Conservation (phyloP, 2,888 invertebrate species). For the Pristionchus maxplancki region DNA sequence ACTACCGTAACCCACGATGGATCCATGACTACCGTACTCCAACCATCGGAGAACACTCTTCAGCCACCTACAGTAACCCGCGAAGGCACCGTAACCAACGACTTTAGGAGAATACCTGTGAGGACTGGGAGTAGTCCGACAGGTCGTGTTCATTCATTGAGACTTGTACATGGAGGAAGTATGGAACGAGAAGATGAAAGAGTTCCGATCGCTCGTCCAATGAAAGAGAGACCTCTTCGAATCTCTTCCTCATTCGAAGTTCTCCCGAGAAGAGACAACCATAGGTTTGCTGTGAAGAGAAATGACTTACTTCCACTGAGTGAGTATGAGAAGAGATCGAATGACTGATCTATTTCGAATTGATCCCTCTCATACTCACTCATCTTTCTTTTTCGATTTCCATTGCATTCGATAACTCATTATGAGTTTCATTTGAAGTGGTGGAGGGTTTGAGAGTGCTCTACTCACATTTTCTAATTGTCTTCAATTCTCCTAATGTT, state of each 20-base stretch:
- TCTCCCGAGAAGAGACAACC: background rate
- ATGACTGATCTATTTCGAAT: background rate
- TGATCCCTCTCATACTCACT: background rate
- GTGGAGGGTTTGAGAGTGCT: constrained; percentile 31
- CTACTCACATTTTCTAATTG: background rate
- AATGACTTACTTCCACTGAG: background rate
- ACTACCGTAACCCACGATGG: constrained; percentile 43
- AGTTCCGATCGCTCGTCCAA: background rate
- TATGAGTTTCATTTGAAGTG: constrained; percentile 29
- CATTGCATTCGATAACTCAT: constrained; percentile 1
- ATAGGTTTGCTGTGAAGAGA: constrained; percentile 44
- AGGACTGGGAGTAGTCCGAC: background rate
- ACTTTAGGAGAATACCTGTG: background rate
- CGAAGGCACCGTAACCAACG: constrained; percentile 38
- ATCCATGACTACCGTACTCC: background rate
- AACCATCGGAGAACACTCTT: background rate
- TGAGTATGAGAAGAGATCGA: background rate
- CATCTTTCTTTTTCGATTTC: constrained; percentile 2
- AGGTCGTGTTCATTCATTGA: constrained; percentile 5
- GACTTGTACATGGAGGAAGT: constrained; percentile 35
- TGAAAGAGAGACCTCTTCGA: constrained; percentile 20
- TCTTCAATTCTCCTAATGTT: background rate
- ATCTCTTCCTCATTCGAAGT: constrained; percentile 29
- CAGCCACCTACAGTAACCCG: constrained; percentile 36
- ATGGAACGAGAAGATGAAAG: constrained; percentile 7